These are phyloP conservation scores for Ascidia mentula DNA, from an alignment of 23 tunicate species.

Conservation along the genomic window DNA sequence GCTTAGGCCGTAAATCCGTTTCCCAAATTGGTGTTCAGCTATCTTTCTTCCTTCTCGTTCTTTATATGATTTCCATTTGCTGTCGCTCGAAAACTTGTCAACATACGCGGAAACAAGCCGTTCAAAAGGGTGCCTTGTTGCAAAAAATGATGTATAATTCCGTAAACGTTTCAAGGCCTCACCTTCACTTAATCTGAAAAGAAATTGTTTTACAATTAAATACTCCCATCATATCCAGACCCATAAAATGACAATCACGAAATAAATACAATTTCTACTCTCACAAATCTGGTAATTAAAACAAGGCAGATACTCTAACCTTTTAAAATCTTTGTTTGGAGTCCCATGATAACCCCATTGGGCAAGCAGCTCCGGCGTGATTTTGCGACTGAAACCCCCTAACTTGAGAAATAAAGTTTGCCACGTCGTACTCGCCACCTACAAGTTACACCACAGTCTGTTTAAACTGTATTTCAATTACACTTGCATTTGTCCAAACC, in stretches of 20 bases:
- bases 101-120: slow-evolving; percentile 70
- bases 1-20: neutral
- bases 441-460: neutral
- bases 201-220: neutral
- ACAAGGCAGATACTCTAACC: slow-evolving; percentile 14
- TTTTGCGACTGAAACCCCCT: slow-evolving; percentile 7
- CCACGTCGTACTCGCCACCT: slow-evolving; percentile 75
- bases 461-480: neutral
- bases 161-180: slow-evolving; percentile 21
- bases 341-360: slow-evolving; percentile 29
- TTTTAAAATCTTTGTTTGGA: slow-evolving; percentile 48
- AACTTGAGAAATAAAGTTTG: slow-evolving; percentile 31
- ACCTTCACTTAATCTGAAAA: slow-evolving; percentile 18
- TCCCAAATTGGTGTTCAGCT: slow-evolving; percentile 23
- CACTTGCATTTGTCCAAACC: slow-evolving; percentile 1
- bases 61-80: slow-evolving; percentile 10
- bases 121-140: slow-evolving; percentile 71
- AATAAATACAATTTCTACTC: too few relatives aligned
- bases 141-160: slow-evolving; percentile 46
- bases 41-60: slow-evolving; percentile 20
- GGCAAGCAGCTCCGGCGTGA: slow-evolving; percentile 5
- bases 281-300: too few relatives aligned
- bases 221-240: neutral
- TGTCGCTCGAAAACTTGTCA: slow-evolving; percentile 45
- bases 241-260: too few relatives aligned